These are phyloP conservation scores for Scaptodrosophila latifasciaeformis DNA, from an alignment of 2,888 invertebrate species.

Conservation along the genomic window DNA sequence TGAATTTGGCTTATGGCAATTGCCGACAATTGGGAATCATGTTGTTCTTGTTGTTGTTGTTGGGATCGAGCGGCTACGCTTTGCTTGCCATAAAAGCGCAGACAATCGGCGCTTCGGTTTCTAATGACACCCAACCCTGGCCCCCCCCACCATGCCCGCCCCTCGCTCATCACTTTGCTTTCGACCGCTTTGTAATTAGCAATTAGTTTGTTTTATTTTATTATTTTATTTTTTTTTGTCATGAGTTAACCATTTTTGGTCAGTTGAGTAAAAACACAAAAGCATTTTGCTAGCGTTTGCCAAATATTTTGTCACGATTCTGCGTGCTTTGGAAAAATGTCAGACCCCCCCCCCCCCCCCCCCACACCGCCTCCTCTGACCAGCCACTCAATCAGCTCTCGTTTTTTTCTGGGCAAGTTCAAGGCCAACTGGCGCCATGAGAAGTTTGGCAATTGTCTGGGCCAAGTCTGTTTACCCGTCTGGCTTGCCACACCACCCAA, in stretches of 20 bases:
- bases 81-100: conserved; percentile 1
- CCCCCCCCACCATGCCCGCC: not conserved
- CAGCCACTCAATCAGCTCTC: too few species aligned
- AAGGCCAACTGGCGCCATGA: not conserved
- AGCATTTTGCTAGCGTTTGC: not conserved
- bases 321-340: not conserved
- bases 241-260: too few species aligned
- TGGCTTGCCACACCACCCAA: too few species aligned
- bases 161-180: not conserved
- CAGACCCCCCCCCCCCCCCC: too few species aligned
- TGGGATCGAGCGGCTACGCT: not conserved
- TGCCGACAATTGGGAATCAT: not conserved
- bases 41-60: too few species aligned
- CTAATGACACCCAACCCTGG: not conserved
- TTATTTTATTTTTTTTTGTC: too few species aligned
- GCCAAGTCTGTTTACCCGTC: too few species aligned
- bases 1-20: conserved; percentile 4
- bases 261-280: too few species aligned
- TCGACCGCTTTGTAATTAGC: not conserved
- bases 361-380: too few species aligned
- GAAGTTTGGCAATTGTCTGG: too few species aligned
- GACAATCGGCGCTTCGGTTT: not conserved
- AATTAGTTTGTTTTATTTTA: not conserved
- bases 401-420: not conserved
- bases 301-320: conserved; percentile 1